These are phyloP conservation scores for Corvus cornix DNA, from an alignment of 2,113 vertebrate genomes.

Conservation along the genomic window DNA sequence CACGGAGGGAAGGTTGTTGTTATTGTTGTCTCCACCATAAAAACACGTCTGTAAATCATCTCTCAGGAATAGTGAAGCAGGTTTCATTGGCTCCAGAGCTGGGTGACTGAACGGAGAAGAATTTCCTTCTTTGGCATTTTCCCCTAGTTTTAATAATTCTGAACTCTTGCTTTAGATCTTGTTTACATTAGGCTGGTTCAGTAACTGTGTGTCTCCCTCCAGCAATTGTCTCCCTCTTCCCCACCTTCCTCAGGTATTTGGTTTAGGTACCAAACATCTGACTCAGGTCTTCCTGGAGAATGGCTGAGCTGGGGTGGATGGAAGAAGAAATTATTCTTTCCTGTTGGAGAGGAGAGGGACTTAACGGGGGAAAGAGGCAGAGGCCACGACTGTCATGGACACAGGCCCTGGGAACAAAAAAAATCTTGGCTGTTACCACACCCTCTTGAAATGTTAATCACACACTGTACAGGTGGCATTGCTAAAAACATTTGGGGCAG, in stretches of 20 bases:
- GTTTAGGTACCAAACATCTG: slow-evolving; percentile 66
- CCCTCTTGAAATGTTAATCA: background rate
- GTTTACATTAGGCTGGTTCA: slow-evolving; percentile 59
- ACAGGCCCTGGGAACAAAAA: background rate
- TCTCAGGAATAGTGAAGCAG: background rate
- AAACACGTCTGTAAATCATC: slow-evolving; percentile 43
- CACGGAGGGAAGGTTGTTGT: background rate
- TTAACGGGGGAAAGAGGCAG: background rate
- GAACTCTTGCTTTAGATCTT: slow-evolving; percentile 65
- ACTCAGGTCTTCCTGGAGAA: slow-evolving; percentile 57
- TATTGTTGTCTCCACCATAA: slow-evolving; percentile 42
- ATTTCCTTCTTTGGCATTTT: slow-evolving; percentile 63
- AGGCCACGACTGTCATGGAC: background rate
- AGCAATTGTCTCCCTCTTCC: slow-evolving; percentile 63
- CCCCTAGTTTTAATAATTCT: slow-evolving; percentile 62
- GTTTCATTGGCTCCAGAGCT: slow-evolving; percentile 38
- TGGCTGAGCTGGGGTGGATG: background rate
- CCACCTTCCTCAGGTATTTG: slow-evolving; percentile 67
- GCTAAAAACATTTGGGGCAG: background rate
- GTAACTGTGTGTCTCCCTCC: slow-evolving; percentile 53
- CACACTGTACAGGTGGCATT: background rate
- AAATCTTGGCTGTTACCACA: background rate
- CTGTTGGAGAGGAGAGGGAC: background rate
- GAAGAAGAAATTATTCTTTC: background rate
- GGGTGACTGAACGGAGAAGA: slow-evolving; percentile 56